Evolutionary conservation across 2,888 invertebrate genomes (phyloP), one percentile per base, ranked within the genome.

Genomic region (Archips crataeganus): DNA sequence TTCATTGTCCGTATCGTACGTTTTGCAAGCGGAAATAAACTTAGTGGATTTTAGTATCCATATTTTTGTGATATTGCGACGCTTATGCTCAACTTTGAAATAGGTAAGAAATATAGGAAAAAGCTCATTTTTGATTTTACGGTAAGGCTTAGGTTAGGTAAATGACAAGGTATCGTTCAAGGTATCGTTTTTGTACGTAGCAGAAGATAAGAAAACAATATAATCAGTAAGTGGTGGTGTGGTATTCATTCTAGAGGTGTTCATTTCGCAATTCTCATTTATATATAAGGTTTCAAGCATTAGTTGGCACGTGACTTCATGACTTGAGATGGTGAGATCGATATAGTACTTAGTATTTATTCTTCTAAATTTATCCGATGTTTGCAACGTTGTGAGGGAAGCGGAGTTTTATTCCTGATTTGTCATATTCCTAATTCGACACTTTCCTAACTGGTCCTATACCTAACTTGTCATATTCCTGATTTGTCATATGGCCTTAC

Each of bases 331-430:
- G 45, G 75, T 76, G 86, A 11, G 57, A 87, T 87, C 87, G 84
- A 87, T 86, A 11, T 11, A 10, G 11, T 10, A 11, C 3, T 73
- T 11, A 10, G 11, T 10, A 11, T 11, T 73, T 75, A 76, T 80
- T 79, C 77, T 84, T 84, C 85, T 86, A 84, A 86, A 87, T 83
- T 85, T 86, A 87, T 83, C 84, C 83, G 79, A 79, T 79, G 81
- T 80, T 75, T 60, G 39, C 57, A 13, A 36, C 34, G 3, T 23
- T 23, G 23, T 23, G 23, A 23, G 23, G 23, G 23, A 23, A 23
- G 23, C 23, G 1, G 23, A 23, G 23, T 23, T 23, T 23, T 23
- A 1, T 23, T 23, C 23, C 23, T 23, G 23, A 23, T 23, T 23
- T 23, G 23, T 23, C 23, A 23, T 23, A 23, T 23, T 23, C 23